phyloP scores from a whole-genome alignment of 2,888 invertebrate genomes.

The Drosophila longiperda region DNA sequence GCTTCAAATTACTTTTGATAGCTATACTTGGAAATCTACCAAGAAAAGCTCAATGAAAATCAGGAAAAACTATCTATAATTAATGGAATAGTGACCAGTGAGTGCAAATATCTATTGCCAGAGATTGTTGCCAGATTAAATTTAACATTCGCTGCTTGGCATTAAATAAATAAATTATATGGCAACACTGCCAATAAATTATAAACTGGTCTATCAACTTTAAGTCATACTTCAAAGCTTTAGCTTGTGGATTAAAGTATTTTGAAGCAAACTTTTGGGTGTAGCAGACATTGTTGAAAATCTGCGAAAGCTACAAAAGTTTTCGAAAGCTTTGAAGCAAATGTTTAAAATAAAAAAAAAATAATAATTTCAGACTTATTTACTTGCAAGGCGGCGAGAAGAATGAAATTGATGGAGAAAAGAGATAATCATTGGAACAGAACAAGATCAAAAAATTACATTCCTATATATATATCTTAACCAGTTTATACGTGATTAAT shows the following conservation, averaged over 20 bases:
- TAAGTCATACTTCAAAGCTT: constrained; percentile 8
- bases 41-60: not conserved
- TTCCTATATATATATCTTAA: not conserved
- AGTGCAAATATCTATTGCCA: not conserved
- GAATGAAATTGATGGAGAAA: not conserved
- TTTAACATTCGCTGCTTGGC: not conserved
- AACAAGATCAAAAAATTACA: not conserved
- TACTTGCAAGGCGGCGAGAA: not conserved
- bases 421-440: not conserved
- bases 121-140: not conserved
- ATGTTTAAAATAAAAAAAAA: not conserved
- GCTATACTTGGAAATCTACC: not conserved
- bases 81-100: not conserved
- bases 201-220: constrained; percentile 18
- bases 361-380: not conserved
- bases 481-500: constrained; percentile 48
- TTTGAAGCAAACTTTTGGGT: constrained; percentile 30
- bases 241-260: not conserved
- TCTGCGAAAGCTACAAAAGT: constrained; percentile 3
- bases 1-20: not conserved
- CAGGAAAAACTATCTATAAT: not conserved
- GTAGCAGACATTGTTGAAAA: constrained; percentile 21
- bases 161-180: not conserved
- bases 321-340: not conserved
- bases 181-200: constrained; percentile 21